Conservation (phyloP, 2,888 invertebrate species). For the Drosophila sordidula region DNA sequence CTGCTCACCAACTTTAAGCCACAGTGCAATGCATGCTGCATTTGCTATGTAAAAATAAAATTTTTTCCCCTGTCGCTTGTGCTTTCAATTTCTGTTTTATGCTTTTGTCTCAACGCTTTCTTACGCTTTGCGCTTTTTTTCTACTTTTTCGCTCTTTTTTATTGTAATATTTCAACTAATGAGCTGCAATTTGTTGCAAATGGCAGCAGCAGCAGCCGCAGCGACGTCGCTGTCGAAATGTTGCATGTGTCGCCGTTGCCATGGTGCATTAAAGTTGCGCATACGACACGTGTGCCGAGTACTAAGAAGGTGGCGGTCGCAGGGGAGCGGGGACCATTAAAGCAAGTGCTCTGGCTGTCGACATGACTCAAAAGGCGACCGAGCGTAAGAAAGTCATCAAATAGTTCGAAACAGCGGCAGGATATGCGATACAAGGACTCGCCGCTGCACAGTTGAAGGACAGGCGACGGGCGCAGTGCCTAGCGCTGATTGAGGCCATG, state of each 20-base stretch:
- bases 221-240: constrained; percentile 17
- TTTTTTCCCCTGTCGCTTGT: constrained; percentile 12
- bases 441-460: constrained; percentile 56
- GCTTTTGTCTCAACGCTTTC: constrained; percentile 60
- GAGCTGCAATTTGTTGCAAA: constrained; percentile 76
- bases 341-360: constrained; percentile 29
- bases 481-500: constrained; percentile 75
- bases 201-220: constrained; percentile 47
- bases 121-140: constrained; percentile 6
- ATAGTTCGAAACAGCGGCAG: constrained; percentile 52
- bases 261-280: constrained; percentile 50
- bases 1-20: constrained; percentile 1
- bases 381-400: constrained; percentile 75
- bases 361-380: constrained; percentile 58
- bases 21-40: constrained; percentile 46
- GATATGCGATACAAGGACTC: constrained; percentile 46
- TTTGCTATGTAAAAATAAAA: constrained; percentile 53
- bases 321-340: constrained; percentile 23
- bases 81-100: constrained; percentile 62
- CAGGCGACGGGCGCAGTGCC: constrained; percentile 55
- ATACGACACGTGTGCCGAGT: constrained; percentile 43
- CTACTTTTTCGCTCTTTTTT: not conserved
- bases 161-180: constrained; percentile 65
- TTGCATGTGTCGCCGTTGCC: constrained; percentile 61
- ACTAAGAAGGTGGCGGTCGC: not conserved